Base-by-base conservation (phyloP, 2,113 vertebrate genomes). In the Xiphias gladius region DNA sequence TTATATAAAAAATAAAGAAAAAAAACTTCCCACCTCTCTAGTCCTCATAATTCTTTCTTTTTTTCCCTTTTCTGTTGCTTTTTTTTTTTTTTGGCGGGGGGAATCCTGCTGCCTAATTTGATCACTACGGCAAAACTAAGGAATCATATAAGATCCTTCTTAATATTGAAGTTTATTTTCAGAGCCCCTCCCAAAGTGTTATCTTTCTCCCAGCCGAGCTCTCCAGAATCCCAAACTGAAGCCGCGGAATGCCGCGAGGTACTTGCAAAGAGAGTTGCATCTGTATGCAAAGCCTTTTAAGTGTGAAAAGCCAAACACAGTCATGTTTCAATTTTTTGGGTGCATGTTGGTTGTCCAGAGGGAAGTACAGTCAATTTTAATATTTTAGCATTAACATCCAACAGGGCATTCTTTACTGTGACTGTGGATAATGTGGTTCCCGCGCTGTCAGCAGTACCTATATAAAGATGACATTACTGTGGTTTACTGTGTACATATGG, bases 271-370 rank as follows among this genome's bases (percentile, higher is more conserved):
- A 76, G 80, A 87, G 86, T 48, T 82, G 84, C 84, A 90, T 77
- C 91, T 90, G 83, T 92, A 92, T 91, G 91, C 89, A 92, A 92
- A 93, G 79, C 93, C 89, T 90, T 92, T 94, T 92, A 94, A 93
- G 89, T 80, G 89, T 93, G 93, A 90, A n/a, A 93, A 91, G 88
- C 80, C 89, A 93, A 93, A 91, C 85, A 87, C 89, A 83, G 88
- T 79, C 82, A 82, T 82, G 81, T 88, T 86, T 88, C 66, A 79
- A 68, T 88, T 90, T 88, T 91, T 90, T 82, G 80, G 81, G 65
- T 84, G 80, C 87, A 76, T 74, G 82, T 80, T 91, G 82, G 67
- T 74, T 88, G 82, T 88, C 88, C 86, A 84, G 65, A 62, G 86
- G 88, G 76, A 66, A 88, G 81, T 78, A 82, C 79, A 61, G 82